Base-by-base conservation (phyloP, 2,888 invertebrate genomes). In the Cyrtodaria siliqua region DNA sequence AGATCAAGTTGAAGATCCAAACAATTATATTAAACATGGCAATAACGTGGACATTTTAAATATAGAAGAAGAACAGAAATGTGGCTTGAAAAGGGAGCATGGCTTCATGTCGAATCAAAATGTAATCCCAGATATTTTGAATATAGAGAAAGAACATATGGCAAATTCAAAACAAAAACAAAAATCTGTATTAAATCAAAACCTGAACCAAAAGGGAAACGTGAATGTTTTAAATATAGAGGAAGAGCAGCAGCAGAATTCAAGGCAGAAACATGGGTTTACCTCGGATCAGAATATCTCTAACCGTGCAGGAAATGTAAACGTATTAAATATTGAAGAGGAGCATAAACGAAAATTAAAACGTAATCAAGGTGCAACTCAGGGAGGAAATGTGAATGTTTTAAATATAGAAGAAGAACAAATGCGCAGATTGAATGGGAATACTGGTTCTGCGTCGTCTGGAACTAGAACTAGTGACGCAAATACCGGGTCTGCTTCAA, bases 171-270 rank as follows among this genome's bases (percentile, higher is more conserved):
- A 33, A 33, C 4, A 33, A 8, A 33, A 33, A 8, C 33, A 33
- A 33, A 33, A 12, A 8, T 33, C 33, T 8, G 33, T 33, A 33
- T 33, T 33, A 44, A 44, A 44, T 20, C 6, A 6, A 18, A 16
- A 44, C 6, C 55, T 49, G n/a, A 57, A 49, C 23, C 49, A 42
- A 38, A 56, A 12, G 61, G 57, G 12, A 24, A 61, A 63, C 50
- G 68, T 75, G n/a, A 68, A 79, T 56, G 61, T 75, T n/a, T 49
- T 79, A 38, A 64, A 79, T 68, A 57, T 79, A 18, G 68, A 71
- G 26, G 79, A 70, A 24, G 72, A 79, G 29, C 73, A 70, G 50
- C 20, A 60, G n/a, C 12, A 44, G n/a, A 24, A 60, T 47, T 27
- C 27, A 27, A 20, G 24, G 44, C 42, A 60, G 44, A 33, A 33